phyloP scores from a whole-genome alignment of 2,113 vertebrate genomes.

The Xenopus borealis region DNA sequence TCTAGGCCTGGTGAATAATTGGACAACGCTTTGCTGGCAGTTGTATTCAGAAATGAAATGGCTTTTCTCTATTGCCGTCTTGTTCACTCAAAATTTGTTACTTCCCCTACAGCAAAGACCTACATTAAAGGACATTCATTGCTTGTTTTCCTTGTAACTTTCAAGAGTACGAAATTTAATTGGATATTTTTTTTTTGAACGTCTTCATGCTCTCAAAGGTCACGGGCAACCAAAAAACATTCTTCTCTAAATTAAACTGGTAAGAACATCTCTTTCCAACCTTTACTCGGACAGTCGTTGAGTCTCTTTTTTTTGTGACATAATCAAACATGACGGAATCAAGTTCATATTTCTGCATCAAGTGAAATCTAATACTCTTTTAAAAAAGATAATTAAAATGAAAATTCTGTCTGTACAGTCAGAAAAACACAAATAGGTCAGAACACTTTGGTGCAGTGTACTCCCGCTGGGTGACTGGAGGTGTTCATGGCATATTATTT shows the following conservation, averaged over 20 bases:
- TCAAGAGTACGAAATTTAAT: slow-evolving; percentile 35
- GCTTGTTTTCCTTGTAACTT: slow-evolving; percentile 29
- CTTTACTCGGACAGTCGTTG: neutral
- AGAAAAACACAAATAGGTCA: too few relatives aligned
- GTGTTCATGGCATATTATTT: too few relatives aligned
- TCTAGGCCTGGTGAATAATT: slow-evolving; percentile 61
- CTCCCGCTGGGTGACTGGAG: too few relatives aligned
- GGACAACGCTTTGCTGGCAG: slow-evolving; percentile 50
- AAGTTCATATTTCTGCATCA: too few relatives aligned
- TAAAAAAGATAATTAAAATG: too few relatives aligned
- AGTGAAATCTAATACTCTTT: too few relatives aligned
- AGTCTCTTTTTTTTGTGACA: neutral
- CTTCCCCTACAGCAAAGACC: slow-evolving; percentile 40
- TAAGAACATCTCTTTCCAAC: neutral
- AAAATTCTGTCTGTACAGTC: too few relatives aligned
- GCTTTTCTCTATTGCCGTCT: slow-evolving; percentile 38
- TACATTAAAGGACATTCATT: slow-evolving; percentile 28
- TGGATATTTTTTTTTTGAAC: slow-evolving; percentile 18
- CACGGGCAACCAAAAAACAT: neutral
- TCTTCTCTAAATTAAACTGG: neutral
- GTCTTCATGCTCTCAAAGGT: slow-evolving; percentile 18
- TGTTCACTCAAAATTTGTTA: slow-evolving; percentile 38
- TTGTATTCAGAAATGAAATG: slow-evolving; percentile 48
- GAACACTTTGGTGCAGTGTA: too few relatives aligned
- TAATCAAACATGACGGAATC: neutral